phyloP scores from a whole-genome alignment of 2,888 invertebrate species.

The Hyles lineata region DNA sequence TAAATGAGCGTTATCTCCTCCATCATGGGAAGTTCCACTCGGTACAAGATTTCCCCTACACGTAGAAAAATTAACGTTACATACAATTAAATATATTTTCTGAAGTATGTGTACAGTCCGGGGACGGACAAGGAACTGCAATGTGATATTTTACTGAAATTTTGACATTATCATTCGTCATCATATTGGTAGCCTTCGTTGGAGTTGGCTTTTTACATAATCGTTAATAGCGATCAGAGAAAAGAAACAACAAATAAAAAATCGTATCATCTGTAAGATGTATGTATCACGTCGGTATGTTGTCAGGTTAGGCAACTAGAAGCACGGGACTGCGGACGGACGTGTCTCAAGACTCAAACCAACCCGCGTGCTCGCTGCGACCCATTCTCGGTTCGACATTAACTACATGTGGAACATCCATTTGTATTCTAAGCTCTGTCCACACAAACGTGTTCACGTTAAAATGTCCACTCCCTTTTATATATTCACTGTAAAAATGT shows the following conservation, averaged over 20 bases:
- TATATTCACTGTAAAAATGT: neutral
- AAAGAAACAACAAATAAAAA: conserved; percentile 71
- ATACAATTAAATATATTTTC: conserved; percentile 62
- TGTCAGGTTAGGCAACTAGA: conserved; percentile 81
- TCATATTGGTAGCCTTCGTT: conserved; percentile 14
- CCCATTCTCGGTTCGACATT: conserved; percentile 61
- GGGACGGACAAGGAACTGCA: conserved; percentile 18
- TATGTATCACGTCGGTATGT: conserved; percentile 51
- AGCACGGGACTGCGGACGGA: conserved; percentile 77
- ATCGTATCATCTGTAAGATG: conserved; percentile 57
- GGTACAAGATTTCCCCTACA: conserved; percentile 95
- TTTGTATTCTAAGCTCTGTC: conserved; percentile 57
- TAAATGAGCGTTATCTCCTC: conserved; percentile 97
- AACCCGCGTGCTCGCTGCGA: conserved; percentile 71
- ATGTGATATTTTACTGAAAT: neutral
- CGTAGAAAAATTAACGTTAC: conserved; percentile 85
- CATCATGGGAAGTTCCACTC: conserved; percentile 96
- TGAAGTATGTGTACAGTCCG: conserved; percentile 31
- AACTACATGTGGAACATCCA: conserved; percentile 70
- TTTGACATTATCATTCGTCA: conserved; percentile 10
- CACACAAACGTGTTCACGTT: conserved; percentile 49
- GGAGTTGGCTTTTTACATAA: conserved; percentile 48
- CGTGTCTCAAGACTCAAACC: conserved; percentile 59
- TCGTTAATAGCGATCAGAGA: conserved; percentile 69
- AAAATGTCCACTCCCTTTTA: neutral